phyloP scores from a whole-genome alignment of 2,113 vertebrate species.

The Engystomops pustulosus region DNA sequence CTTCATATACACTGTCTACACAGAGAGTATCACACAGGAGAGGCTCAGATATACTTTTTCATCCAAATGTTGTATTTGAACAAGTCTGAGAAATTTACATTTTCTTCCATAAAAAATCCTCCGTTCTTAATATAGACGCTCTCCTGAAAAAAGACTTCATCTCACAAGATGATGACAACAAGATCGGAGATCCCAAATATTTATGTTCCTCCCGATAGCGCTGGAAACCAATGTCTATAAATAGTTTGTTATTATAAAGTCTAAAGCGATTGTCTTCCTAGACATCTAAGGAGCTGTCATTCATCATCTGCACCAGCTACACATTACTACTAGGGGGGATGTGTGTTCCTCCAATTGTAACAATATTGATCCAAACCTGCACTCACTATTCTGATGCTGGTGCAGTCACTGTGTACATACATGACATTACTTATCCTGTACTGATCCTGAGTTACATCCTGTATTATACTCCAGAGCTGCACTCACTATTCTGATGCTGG shows the following conservation, averaged over 20 bases:
- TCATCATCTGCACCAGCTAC: background rate
- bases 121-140: background rate
- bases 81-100: too few relatives aligned
- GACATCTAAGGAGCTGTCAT: background rate
- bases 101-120: background rate
- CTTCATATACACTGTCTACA: background rate
- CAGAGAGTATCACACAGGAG: background rate
- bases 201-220: background rate
- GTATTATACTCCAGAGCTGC: too few relatives aligned
- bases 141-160: background rate
- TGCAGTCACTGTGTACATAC: too few relatives aligned
- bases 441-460: too few relatives aligned
- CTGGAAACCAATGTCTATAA: background rate
- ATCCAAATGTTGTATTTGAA: too few relatives aligned
- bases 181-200: background rate
- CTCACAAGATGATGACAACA: background rate
- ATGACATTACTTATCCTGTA: too few relatives aligned
- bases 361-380: too few relatives aligned
- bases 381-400: too few relatives aligned
- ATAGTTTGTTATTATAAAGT: constrained; percentile 9
- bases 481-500: too few relatives aligned
- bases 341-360: too few relatives aligned
- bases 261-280: background rate
- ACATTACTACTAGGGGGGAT: background rate
- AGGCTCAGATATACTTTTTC: too few relatives aligned